Conservation (phyloP, 2,888 invertebrate genomes). For the Cremastinae sp. region DNA sequence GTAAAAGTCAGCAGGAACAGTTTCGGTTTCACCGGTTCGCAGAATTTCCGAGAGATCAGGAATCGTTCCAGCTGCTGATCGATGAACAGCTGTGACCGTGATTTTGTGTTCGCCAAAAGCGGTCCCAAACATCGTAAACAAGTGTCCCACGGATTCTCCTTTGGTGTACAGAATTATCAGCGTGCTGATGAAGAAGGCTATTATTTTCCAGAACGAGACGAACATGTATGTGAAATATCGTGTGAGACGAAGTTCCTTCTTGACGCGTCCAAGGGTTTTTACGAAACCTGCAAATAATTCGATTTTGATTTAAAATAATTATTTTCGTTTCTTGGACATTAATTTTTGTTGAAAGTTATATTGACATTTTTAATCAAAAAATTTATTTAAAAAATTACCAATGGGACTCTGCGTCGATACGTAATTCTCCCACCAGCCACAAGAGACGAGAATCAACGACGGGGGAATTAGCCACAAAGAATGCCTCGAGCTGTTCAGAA, state of each 20-base stretch:
- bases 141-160: conserved; percentile 88
- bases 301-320: too few species aligned
- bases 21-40: conserved; percentile 88
- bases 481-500: conserved; percentile 86
- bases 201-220: conserved; percentile 95
- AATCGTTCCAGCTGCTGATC: conserved; percentile 78
- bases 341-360: background rate
- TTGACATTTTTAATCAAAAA: background rate
- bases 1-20: conserved; percentile 86
- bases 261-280: conserved; percentile 88
- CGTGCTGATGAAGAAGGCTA: conserved; percentile 88
- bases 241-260: conserved; percentile 89
- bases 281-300: conserved; percentile 82
- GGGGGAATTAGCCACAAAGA: conserved; percentile 93
- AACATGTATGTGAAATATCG: conserved; percentile 95
- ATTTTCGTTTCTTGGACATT: background rate
- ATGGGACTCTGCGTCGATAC: conserved; percentile 93
- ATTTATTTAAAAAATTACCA: conserved; percentile 79
- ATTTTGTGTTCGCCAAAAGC: conserved; percentile 91
- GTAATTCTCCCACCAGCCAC: conserved; percentile 99
- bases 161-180: conserved; percentile 87
- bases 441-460: conserved; percentile 91
- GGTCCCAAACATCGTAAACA: conserved; percentile 88
- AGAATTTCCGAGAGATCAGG: conserved; percentile 90
- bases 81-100: conserved; percentile 86